These are phyloP conservation scores for Tetramorium parvispinum DNA, from an alignment of 1,140 invertebrate species.

Conservation along the genomic window DNA sequence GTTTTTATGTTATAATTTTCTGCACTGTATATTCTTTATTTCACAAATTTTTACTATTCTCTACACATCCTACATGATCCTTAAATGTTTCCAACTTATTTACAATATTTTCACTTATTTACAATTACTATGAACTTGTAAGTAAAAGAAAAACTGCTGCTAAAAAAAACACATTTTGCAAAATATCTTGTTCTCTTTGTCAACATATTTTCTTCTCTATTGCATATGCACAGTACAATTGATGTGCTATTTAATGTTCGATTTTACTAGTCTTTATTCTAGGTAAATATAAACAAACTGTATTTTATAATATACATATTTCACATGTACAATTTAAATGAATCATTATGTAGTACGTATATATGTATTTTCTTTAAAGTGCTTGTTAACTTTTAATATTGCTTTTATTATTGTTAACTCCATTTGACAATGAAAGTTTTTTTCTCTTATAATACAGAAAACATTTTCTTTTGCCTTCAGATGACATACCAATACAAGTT, in stretches of 20 bases:
- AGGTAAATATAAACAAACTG: background rate
- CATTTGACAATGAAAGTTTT: slow-evolving; percentile 3
- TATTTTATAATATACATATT: slow-evolving; percentile 16
- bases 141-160: background rate
- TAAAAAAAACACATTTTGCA: background rate
- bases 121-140: slow-evolving; percentile 4
- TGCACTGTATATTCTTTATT: background rate
- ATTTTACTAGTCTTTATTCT: background rate
- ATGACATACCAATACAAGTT: slow-evolving; percentile 84
- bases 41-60: slow-evolving; percentile 17
- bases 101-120: background rate
- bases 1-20: background rate
- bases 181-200: slow-evolving; percentile 8
- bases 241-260: slow-evolving; percentile 16
- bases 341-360: slow-evolving; percentile 17
- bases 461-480: slow-evolving; percentile 71
- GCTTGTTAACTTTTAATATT: slow-evolving; percentile 51
- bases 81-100: background rate
- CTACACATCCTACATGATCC: slow-evolving; percentile 11
- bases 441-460: background rate
- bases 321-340: slow-evolving; percentile 14
- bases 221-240: slow-evolving; percentile 5
- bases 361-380: slow-evolving; percentile 20
- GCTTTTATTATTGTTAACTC: slow-evolving; percentile 51
- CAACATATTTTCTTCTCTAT: slow-evolving; percentile 1